Evolutionary conservation across 30 jellyfish, hydroid and myxozoan species (phyloP), one percentile per base, ranked within the genome.

Genomic region (Rhopilema esculentum): DNA sequence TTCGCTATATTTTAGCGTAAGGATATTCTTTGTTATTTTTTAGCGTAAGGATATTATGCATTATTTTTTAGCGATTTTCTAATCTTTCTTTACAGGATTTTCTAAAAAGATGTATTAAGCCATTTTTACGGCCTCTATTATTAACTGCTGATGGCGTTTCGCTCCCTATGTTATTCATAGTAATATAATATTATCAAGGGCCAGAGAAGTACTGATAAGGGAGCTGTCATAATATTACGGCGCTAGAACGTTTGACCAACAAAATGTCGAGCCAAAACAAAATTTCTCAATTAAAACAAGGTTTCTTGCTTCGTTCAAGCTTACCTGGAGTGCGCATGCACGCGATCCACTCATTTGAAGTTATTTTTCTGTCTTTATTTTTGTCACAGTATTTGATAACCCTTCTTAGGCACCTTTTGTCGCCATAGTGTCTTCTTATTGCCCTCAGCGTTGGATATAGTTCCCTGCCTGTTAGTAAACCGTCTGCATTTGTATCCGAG

Each of bases 371-470:
- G 50, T 92, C 98, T 65, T 80, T 76, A 49, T 85, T 92, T 49
- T 49, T 70, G 77, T 92, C 98, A 49, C 98, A 92, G 68, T 80
- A 92, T n/a, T 68, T 57, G 18, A 83, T 82, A 49, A 92, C 91
- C 61, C 77, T 61, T 32, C 93, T 83, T n/a, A 92, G 85, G 53
- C 98, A 92, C 71, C 91, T 69, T 51, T 91, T 87, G 79, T 88
- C 97, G 27, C 95, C 90, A 49, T 70, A 65, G 28, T 75, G 92
- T n/a, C 88, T 73, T 75, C 96, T 71, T 15, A 92, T 77, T 26
- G 79, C 87, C 27, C 94, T 68, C 40, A 87, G 52, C 1, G 97
- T 80, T 27, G 91, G 88, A 69, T 22, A 80, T 69, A 88, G 75
- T 72, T 88, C 97, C 53, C 97, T 61, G 16, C 91, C 91, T 18